Base-by-base conservation (phyloP, 2,797 vertebrate species). In the Ptychobarbus kaznakovi region DNA sequence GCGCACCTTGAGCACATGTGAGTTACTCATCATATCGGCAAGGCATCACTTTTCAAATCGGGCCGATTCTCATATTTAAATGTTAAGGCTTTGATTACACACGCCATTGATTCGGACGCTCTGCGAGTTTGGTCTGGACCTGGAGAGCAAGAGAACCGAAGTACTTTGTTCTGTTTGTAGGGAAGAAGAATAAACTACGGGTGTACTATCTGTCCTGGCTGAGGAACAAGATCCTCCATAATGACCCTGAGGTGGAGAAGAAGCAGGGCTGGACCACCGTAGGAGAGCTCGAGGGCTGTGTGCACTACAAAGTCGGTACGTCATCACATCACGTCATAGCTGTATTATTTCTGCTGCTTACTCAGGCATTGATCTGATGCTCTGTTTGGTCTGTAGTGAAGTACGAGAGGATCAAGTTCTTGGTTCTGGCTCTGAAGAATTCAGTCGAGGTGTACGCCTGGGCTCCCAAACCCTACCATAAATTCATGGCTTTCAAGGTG, bases 171-270 rank as follows among this genome's bases (percentile, higher is more conserved):
- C 28, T 3, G 1, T 13, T 3, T 18, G 13, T 92, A 99, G 98
- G 98, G 89, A 99, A 99, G 93, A 99, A 99, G 94, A 99, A 99
- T 93, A 99, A 99, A 91, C 94, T 99, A 85, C 95, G 98, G 82
- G 97, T 99, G 32, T 99, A 99, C 92, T 99, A 99, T 93, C 95
- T 99, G 91, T 99, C 98, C 49, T 99, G 98, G 98, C 94, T 99
- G 92, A 96, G 98, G 94, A 99, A 99, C 93, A 99, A 99, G 95
- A 99, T 99, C 88, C 97, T 99, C 75, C 98, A 97, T 91, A 99
- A 99, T 0, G 98, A 99, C 84, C 98, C 98, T 0, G 98, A 99
- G 91, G 98, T 99, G 89, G 98, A 99, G 93, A 99, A 99, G 93
- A 99, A 99, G 53, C 98, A 99, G 92, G 98, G 98, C 0, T 99